Evolutionary conservation across 1,140 invertebrate species (phyloP).

Genomic region (Atta cephalotes): DNA sequence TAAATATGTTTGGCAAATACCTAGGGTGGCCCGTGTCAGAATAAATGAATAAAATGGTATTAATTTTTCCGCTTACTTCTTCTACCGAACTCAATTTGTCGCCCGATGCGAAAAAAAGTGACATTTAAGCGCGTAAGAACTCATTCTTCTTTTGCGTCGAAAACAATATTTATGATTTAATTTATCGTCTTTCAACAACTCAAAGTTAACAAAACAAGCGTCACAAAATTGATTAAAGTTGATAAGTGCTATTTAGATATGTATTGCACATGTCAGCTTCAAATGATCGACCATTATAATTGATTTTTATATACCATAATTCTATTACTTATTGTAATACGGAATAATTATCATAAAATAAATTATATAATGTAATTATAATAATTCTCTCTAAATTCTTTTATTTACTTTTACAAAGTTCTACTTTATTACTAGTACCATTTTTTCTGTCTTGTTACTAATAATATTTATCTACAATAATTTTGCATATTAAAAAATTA

Average conservation of each 20-base stretch:
- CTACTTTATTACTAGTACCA: background rate
- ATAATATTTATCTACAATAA: background rate
- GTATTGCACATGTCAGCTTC: background rate
- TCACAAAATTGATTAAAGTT: conserved; percentile 4
- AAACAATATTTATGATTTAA: background rate
- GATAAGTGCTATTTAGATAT: background rate
- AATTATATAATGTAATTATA: background rate
- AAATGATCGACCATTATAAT: background rate
- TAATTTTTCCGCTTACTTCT: conserved; percentile 63
- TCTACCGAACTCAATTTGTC: background rate
- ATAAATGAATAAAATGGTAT: conserved; percentile 69
- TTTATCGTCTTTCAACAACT: background rate
- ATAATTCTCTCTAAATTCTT: background rate
- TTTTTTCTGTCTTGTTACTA: too few relatives aligned
- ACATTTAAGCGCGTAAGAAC: background rate
- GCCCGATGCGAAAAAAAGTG: background rate
- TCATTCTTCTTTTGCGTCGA: background rate
- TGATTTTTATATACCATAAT: background rate
- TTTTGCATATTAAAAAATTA: background rate
- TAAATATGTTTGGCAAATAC: conserved; percentile 81
- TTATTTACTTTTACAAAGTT: background rate
- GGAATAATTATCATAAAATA: background rate
- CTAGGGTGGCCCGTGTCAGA: conserved; percentile 32
- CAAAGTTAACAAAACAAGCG: background rate
- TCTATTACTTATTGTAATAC: conserved; percentile 4